phyloP scores from a whole-genome alignment of 2,797 vertebrate species.

The Alauda arvensis region DNA sequence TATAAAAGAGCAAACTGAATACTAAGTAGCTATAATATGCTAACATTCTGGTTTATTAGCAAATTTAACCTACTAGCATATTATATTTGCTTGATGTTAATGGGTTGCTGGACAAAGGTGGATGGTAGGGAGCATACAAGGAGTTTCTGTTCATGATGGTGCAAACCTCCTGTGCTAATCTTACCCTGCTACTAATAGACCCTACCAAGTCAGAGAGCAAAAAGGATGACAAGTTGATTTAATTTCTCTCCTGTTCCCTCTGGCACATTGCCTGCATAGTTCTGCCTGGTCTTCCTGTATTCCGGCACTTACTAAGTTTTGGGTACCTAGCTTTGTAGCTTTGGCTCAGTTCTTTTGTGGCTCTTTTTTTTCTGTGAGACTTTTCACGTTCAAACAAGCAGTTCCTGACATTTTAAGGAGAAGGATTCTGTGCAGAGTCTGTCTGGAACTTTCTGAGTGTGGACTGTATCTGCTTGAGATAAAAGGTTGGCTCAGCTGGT shows the following conservation, averaged over 20 bases:
- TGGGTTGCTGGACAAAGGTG: background rate
- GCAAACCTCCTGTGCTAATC: background rate
- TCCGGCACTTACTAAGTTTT: background rate
- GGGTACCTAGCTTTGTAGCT: background rate
- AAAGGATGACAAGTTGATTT: background rate
- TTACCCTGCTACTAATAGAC: background rate
- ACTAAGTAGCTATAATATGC: conserved; percentile 17
- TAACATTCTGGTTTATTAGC: conserved; percentile 18
- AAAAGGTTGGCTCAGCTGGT: background rate
- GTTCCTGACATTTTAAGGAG: background rate
- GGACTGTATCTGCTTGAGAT: background rate
- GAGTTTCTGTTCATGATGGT: background rate
- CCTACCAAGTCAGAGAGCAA: background rate
- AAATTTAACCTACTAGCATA: background rate
- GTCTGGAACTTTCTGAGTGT: background rate
- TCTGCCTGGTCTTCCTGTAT: background rate
- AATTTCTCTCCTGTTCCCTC: background rate
- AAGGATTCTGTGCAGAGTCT: background rate
- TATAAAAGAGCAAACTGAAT: conserved; percentile 49
- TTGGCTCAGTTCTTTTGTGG: background rate
- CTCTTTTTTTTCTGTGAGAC: background rate
- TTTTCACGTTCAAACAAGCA: background rate
- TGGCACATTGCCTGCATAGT: background rate
- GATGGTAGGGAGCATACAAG: background rate
- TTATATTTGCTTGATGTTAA: background rate